Evolutionary conservation across 2,113 vertebrate species (phyloP).

Genomic region (Cygnus buccinator): DNA sequence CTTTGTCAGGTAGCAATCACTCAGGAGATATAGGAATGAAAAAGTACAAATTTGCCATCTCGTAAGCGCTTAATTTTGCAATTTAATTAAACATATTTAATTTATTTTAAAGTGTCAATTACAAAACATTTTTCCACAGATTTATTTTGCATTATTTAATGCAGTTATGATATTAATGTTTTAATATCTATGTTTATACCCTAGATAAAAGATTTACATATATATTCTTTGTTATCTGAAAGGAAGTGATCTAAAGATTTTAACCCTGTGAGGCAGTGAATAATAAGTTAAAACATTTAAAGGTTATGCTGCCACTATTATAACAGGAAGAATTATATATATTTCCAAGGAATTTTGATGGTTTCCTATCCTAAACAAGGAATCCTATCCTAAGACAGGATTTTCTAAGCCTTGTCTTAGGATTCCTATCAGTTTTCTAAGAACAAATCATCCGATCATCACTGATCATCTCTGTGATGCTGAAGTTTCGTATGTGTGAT

Average conservation of each 20-base stretch:
- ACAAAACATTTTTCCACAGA: background rate
- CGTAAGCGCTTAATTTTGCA: background rate
- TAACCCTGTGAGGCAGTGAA: background rate
- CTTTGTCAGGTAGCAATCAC: background rate
- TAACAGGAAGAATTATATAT: background rate
- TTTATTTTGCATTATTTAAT: background rate
- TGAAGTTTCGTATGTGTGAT: background rate
- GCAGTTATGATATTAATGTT: background rate
- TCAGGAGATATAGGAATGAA: background rate
- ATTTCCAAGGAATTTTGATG: background rate
- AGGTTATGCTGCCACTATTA: background rate
- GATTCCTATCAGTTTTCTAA: background rate
- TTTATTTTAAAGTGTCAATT: background rate
- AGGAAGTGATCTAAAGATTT: background rate
- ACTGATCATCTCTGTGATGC: background rate
- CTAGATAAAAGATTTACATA: background rate
- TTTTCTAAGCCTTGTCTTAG: too few relatives aligned
- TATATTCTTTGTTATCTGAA: background rate
- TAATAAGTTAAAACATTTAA: background rate
- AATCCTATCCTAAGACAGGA: too few relatives aligned
- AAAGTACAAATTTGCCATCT: background rate
- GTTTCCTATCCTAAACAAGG: background rate
- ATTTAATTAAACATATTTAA: background rate
- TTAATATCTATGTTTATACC: background rate
- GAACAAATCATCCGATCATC: too few relatives aligned